Evolutionary conservation across 2,113 vertebrate species (phyloP), one percentile per base, ranked within the genome.

Genomic region (Gavialis gangeticus): DNA sequence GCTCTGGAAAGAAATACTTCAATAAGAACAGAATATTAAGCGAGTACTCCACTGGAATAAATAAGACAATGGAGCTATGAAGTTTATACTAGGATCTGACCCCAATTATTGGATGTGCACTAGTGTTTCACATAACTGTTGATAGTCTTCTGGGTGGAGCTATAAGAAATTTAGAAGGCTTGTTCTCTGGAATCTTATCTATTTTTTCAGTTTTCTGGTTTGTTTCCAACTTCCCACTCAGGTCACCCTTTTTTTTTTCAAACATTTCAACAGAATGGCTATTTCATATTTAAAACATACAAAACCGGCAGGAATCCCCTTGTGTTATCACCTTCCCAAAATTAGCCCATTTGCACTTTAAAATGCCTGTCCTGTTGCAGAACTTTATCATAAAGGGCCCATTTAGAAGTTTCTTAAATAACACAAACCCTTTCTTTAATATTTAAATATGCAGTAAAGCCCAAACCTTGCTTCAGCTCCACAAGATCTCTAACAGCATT

Each of bases 1-100:
- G 3, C 16, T 16, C 1, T 1, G 21, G 27, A 12, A 54, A 30
- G 28, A 16, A 5, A 1, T 3, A 1, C 9, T 16, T 37, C 1
- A 5, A 37, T 8, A 12, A 73, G 69, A 79, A 60, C 28, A 59
- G 16, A 54, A 3, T 22, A 6, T 21, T 46, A 46, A 21, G 25
- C 30, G 5, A 28, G 4, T 1, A 6, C 67, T n/a, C 1, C 1
- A 17, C 80, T 64, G 30, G 64, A 37, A 14, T 9, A 73, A 93
- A 60, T 11, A 75, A 81, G 66, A 77, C 88, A 69, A 12, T 12
- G 10, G 18, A 55, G 18, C 46, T 25, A 7, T 3, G 75, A 88
- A n/a, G 55, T 5, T 11, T 0, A 58, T 28, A 0, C 62, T 24
- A 57, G n/a, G 17, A 75, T 30, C 21, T 79, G n/a, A 62, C 11